Conservation (phyloP, 2,797 vertebrate genomes). For the Tenualosa ilisha region DNA sequence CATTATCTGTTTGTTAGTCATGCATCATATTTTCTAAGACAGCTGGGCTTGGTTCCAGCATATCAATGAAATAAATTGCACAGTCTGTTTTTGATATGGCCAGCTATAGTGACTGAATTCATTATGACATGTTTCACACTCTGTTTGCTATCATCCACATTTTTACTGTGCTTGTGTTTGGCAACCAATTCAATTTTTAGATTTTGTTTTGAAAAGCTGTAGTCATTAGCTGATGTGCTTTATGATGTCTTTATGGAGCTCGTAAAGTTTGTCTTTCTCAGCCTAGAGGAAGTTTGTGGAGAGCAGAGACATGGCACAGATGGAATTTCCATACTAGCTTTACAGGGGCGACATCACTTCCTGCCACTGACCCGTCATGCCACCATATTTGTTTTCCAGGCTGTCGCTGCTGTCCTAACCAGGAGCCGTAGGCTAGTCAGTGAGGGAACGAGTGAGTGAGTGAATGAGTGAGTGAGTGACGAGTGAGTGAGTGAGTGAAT, state of each 20-base stretch:
- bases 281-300: not conserved
- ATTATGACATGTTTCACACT: not conserved
- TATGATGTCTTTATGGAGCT: not conserved
- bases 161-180: not conserved
- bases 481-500: not conserved
- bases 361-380: not conserved
- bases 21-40: not conserved
- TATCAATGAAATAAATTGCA: not conserved
- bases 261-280: not conserved
- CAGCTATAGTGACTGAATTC: not conserved
- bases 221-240: not conserved
- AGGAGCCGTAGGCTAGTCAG: not conserved
- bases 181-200: not conserved
- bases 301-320: not conserved
- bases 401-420: not conserved
- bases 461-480: not conserved
- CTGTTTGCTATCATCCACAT: not conserved
- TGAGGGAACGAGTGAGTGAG: not conserved
- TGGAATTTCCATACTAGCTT: conserved; percentile 13
- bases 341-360: not conserved
- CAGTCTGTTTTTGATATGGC: not conserved
- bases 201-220: not conserved
- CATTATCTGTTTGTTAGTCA: not conserved
- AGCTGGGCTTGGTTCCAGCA: not conserved
- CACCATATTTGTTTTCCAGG: not conserved